Evolutionary conservation across 2,113 vertebrate genomes (phyloP).

Genomic region (Sorex araneus): DNA sequence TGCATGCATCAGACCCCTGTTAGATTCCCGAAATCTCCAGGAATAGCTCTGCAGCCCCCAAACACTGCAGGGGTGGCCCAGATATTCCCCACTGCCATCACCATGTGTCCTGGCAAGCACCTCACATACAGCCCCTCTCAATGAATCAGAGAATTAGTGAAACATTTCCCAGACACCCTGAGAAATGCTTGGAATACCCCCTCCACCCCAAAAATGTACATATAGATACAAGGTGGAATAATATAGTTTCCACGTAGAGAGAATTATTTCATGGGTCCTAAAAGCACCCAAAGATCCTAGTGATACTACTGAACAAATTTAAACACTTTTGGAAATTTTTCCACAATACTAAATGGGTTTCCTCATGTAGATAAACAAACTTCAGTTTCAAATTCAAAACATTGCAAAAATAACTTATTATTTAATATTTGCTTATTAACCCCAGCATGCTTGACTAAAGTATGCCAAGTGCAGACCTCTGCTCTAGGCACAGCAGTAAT

Average conservation of each 20-base stretch:
- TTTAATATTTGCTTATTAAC: neutral
- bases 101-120: too few relatives aligned
- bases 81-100: too few relatives aligned
- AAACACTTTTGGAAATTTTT: neutral
- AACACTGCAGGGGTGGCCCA: too few relatives aligned
- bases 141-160: too few relatives aligned
- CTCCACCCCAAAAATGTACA: neutral
- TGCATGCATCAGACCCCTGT: too few relatives aligned
- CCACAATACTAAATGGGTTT: neutral
- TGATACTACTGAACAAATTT: slow-evolving; percentile 2
- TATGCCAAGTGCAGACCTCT: neutral
- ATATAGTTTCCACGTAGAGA: neutral
- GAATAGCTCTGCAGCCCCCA: too few relatives aligned
- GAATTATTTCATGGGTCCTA: neutral
- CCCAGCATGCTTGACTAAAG: neutral
- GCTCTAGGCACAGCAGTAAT: neutral
- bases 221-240: neutral
- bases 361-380: neutral
- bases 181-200: too few relatives aligned
- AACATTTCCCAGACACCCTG: too few relatives aligned
- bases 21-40: too few relatives aligned
- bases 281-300: neutral
- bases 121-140: too few relatives aligned
- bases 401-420: neutral
- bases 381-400: neutral